A percentile compares a stretch with the other conserved stretches of the same genome.
Evolutionary conservation across 2,797 vertebrate species (phyloP).

Genomic region (Spatula versicolor): DNA sequence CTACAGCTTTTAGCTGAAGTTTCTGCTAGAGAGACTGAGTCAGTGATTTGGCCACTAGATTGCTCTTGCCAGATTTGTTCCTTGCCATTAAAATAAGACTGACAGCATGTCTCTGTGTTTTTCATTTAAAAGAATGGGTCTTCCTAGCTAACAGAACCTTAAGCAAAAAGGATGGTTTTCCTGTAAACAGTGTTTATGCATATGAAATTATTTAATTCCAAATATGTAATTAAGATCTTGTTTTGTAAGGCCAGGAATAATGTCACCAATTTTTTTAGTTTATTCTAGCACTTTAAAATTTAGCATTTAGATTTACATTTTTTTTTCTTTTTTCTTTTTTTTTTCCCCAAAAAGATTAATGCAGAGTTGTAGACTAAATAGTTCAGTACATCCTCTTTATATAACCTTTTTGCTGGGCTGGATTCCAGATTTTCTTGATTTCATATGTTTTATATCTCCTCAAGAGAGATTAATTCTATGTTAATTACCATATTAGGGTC

Average conservation of each 20-base stretch:
- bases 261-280: background rate
- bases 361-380: conserved; percentile 39
- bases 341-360: conserved; percentile 15
- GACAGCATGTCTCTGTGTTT: background rate
- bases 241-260: background rate
- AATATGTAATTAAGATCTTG: background rate
- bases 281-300: conserved; percentile 19
- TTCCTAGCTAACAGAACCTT: background rate
- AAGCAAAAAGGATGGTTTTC: background rate
- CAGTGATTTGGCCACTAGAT: background rate
- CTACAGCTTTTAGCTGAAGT: background rate
- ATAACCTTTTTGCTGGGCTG: conserved; percentile 54
- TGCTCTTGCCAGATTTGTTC: background rate
- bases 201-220: background rate
- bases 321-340: background rate
- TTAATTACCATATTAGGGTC: conserved; percentile 70
- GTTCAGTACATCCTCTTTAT: conserved; percentile 60
- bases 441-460: conserved; percentile 53
- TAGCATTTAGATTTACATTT: background rate
- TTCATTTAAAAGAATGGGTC: background rate
- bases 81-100: background rate
- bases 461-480: conserved; percentile 51
- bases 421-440: conserved; percentile 58
- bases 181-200: background rate
- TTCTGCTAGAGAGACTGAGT: background rate